Percentiles rank a stretch among this genome's conserved stretches.
Conservation (phyloP, 2,888 invertebrate genomes). For the Imbricaverruca yamaguchii region DNA sequence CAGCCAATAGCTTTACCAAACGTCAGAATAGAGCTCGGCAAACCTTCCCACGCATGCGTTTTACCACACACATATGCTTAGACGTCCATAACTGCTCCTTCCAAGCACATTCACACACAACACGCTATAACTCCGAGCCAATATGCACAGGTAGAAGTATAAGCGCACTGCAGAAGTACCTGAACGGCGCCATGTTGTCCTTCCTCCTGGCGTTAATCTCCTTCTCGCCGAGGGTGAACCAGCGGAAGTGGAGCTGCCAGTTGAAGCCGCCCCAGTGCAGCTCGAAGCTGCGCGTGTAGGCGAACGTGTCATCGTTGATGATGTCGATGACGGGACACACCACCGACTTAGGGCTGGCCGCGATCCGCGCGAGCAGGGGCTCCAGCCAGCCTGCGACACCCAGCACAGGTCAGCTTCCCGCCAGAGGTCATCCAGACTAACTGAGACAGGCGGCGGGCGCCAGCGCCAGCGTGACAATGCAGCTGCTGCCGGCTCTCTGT, state of each 20-base stretch:
- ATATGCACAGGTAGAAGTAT: too few relatives aligned
- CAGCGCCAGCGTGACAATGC: too few relatives aligned
- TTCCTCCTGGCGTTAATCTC: conserved; percentile 55
- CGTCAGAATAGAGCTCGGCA: too few relatives aligned
- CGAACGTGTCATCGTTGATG: conserved; percentile 90
- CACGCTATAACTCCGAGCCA: too few relatives aligned
- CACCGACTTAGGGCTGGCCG: conserved; percentile 55
- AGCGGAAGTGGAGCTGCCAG: conserved; percentile 90
- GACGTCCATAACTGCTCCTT: too few relatives aligned
- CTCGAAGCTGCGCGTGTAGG: conserved; percentile 89
- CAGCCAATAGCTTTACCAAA: too few relatives aligned
- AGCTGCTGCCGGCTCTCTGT: too few relatives aligned
- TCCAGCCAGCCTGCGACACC: conserved; percentile 60
- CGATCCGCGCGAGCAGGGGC: conserved; percentile 58
- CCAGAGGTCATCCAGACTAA: too few relatives aligned
- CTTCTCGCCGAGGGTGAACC: conserved; percentile 65
- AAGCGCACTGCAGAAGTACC: conserved; percentile 35
- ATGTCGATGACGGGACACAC: conserved; percentile 86
- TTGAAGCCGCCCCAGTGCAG: conserved; percentile 98
- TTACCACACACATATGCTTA: too few relatives aligned
- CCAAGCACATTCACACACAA: too few relatives aligned
- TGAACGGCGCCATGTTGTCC: conserved; percentile 56
- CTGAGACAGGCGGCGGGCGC: too few relatives aligned
- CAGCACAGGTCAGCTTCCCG: conserved; percentile 35
- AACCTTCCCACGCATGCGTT: too few relatives aligned